A percentile compares a stretch with the other conserved stretches of the same genome.
phyloP scores from a whole-genome alignment of 2,113 vertebrate genomes.

The Tachysurus vachellii region DNA sequence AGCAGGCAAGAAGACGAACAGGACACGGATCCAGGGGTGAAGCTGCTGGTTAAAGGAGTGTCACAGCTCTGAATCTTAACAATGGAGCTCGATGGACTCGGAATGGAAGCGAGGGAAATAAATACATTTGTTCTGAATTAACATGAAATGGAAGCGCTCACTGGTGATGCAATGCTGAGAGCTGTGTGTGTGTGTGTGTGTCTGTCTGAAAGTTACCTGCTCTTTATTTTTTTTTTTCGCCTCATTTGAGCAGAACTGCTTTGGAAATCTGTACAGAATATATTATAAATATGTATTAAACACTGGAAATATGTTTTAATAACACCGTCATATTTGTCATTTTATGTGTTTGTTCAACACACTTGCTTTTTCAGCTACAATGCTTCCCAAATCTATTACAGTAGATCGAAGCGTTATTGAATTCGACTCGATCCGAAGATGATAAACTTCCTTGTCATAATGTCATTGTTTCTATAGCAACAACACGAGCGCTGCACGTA shows the following conservation, averaged over 20 bases:
- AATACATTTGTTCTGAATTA: conserved; percentile 9
- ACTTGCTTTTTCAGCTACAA: too few species aligned
- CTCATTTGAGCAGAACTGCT: conserved; percentile 42
- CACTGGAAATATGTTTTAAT: conserved; percentile 54
- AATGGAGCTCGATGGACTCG: neutral
- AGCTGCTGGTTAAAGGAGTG: conserved; percentile 18
- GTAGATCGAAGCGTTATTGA: neutral
- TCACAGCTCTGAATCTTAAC: neutral
- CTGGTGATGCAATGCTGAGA: conserved; percentile 2
- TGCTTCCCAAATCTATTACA: too few species aligned
- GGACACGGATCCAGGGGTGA: neutral
- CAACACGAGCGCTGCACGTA: neutral
- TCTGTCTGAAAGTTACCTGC: conserved; percentile 19
- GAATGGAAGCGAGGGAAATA: neutral
- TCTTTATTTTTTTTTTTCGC: conserved; percentile 40
- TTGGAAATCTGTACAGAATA: conserved; percentile 55
- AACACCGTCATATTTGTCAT: neutral
- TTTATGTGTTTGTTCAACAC: neutral
- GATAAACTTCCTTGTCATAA: too few species aligned
- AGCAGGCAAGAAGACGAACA: neutral
- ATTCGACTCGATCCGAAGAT: too few species aligned
- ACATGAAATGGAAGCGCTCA: conserved; percentile 10
- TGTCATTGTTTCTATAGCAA: neutral
- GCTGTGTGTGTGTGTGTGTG: conserved; percentile 1
- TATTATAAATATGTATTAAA: conserved; percentile 58